Evolutionary conservation across 2,888 invertebrate genomes (phyloP).

Genomic region (Danaus chrysippus): DNA sequence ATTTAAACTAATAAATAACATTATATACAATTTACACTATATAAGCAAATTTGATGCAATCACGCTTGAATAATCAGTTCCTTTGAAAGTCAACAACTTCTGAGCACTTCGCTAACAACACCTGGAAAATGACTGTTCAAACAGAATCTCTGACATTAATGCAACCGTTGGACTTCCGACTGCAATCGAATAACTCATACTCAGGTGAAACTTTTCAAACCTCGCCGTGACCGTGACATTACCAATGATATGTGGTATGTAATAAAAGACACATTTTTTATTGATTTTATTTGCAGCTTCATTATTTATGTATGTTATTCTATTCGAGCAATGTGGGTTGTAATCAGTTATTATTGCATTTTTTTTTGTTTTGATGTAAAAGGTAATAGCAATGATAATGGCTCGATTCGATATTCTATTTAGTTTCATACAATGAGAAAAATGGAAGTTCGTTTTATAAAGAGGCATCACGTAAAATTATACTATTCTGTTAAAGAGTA

Average conservation of each 20-base stretch:
- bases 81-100: conserved; percentile 14
- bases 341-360: too few species aligned
- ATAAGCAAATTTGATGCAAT: neutral
- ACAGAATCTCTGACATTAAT: conserved; percentile 45
- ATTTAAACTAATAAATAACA: too few species aligned
- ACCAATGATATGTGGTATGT: conserved; percentile 56
- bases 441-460: too few species aligned
- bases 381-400: too few species aligned
- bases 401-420: too few species aligned
- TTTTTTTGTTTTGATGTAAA: too few species aligned
- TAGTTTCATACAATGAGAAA: too few species aligned
- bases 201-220: conserved; percentile 73
- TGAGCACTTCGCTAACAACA: conserved; percentile 18
- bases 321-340: too few species aligned
- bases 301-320: too few species aligned
- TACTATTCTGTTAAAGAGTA: too few species aligned
- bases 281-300: neutral
- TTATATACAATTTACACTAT: neutral
- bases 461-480: too few species aligned
- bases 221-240: conserved; percentile 72
- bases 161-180: conserved; percentile 49
- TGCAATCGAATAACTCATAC: conserved; percentile 68
- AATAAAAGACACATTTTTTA: conserved; percentile 22
- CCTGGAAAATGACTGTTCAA: conserved; percentile 31
- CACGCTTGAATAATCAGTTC: neutral